A percentile compares a stretch with the other conserved stretches of the same genome.
phyloP scores from a whole-genome alignment of 2,888 invertebrate genomes.

The Tribolium freemani region DNA sequence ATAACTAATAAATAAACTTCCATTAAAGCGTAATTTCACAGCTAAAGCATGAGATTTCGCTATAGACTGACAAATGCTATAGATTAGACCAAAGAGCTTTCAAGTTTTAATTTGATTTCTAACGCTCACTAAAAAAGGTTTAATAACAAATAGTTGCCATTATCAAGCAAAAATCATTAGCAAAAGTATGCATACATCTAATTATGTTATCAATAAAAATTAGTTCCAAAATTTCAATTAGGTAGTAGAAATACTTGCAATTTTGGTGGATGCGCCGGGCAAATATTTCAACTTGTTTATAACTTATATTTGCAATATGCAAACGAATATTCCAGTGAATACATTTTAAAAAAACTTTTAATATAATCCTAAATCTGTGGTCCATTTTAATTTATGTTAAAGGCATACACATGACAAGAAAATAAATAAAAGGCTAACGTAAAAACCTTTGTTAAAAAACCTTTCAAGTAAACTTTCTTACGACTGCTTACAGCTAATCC shows the following conservation, averaged over 20 bases:
- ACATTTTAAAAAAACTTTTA: no score
- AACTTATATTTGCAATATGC: no score
- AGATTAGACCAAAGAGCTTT: background rate
- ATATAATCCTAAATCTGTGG: no score
- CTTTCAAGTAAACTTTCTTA: background rate
- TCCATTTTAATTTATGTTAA: no score
- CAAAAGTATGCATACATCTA: no score
- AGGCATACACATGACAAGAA: no score
- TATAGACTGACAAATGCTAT: background rate
- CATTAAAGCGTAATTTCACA: conserved; percentile 16
- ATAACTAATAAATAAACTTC: conserved; percentile 15
- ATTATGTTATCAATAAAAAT: no score
- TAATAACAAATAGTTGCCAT: background rate
- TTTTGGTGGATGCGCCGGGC: background rate
- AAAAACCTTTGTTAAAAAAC: no score
- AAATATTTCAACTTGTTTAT: background rate
- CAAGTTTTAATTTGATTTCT: background rate
- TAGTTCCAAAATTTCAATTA: background rate
- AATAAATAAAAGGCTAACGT: no score
- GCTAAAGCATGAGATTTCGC: conserved; percentile 1
- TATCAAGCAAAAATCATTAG: no score
- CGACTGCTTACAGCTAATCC: background rate
- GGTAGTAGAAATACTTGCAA: background rate
- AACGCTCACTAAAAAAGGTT: background rate
- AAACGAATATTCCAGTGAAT: no score